phyloP scores from a whole-genome alignment of 2,888 invertebrate genomes.

The Eupeodes latifasciatus region DNA sequence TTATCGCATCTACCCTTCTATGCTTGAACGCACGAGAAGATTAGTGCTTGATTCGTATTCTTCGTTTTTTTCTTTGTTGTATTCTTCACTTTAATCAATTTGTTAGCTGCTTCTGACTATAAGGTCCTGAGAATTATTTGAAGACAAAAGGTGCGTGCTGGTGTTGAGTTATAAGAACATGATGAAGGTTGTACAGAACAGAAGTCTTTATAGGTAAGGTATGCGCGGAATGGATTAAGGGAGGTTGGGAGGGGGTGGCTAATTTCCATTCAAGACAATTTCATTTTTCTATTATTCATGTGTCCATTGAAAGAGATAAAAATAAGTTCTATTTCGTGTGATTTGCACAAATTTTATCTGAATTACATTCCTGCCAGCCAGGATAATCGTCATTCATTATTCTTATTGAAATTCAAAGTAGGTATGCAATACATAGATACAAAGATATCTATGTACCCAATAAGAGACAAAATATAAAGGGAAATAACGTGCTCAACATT shows the following conservation, averaged over 20 bases:
- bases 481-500: too few relatives aligned
- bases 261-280: slow-evolving; percentile 67
- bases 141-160: slow-evolving; percentile 45
- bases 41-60: slow-evolving; percentile 49
- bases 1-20: slow-evolving; percentile 69
- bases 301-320: slow-evolving; percentile 65
- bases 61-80: slow-evolving; percentile 25
- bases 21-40: slow-evolving; percentile 62
- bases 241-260: not conserved
- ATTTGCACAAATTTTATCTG: slow-evolving; percentile 70
- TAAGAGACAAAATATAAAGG: too few relatives aligned
- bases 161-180: not conserved
- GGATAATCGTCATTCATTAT: slow-evolving; percentile 53
- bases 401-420: slow-evolving; percentile 53
- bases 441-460: too few relatives aligned
- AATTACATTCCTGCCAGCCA: slow-evolving; percentile 46
- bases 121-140: slow-evolving; percentile 35
- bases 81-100: slow-evolving; percentile 63
- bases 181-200: too few relatives aligned
- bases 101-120: slow-evolving; percentile 16
- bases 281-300: slow-evolving; percentile 69
- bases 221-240: not conserved
- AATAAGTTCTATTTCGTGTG: slow-evolving; percentile 68
- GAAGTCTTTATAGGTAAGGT: too few relatives aligned
- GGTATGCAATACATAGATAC: not conserved